These are phyloP conservation scores for Yponomeuta evonymella DNA, from an alignment of 2,888 invertebrate species.

Conservation along the genomic window DNA sequence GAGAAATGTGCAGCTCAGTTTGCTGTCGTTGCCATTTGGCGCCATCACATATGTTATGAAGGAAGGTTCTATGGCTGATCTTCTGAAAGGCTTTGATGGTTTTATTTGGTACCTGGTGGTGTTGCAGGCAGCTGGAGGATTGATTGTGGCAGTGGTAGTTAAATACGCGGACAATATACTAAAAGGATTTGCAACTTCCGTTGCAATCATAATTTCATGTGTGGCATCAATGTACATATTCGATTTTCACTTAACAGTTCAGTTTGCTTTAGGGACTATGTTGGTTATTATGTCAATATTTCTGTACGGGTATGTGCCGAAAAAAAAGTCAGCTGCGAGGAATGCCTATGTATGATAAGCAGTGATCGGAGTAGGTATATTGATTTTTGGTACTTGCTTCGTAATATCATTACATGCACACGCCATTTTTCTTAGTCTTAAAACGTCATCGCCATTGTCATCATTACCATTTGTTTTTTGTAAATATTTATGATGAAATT, in stretches of 20 bases:
- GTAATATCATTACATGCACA: too few relatives aligned
- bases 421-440: too few relatives aligned
- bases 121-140: slow-evolving; percentile 95
- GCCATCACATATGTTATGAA: slow-evolving; percentile 85
- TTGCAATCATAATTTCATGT: slow-evolving; percentile 97
- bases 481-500: too few relatives aligned
- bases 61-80: slow-evolving; percentile 83
- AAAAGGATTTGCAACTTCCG: slow-evolving; percentile 98
- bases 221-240: slow-evolving; percentile 95
- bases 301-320: slow-evolving; percentile 90
- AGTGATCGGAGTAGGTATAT: too few relatives aligned
- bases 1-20: slow-evolving; percentile 96
- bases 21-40: slow-evolving; percentile 94
- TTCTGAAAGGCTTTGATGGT: slow-evolving; percentile 81
- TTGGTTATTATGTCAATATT: slow-evolving; percentile 97
- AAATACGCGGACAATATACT: slow-evolving; percentile 99
- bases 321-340: slow-evolving; percentile 50
- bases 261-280: slow-evolving; percentile 89
- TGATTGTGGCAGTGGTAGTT: slow-evolving; percentile 98
- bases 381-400: too few relatives aligned
- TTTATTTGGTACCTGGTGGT: slow-evolving; percentile 93
- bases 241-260: slow-evolving; percentile 88
- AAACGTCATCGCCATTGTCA: too few relatives aligned
- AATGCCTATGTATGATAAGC: slow-evolving; percentile 50
- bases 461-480: too few relatives aligned